phyloP scores from a whole-genome alignment of 2,113 vertebrate genomes.

The Empidonax traillii region DNA sequence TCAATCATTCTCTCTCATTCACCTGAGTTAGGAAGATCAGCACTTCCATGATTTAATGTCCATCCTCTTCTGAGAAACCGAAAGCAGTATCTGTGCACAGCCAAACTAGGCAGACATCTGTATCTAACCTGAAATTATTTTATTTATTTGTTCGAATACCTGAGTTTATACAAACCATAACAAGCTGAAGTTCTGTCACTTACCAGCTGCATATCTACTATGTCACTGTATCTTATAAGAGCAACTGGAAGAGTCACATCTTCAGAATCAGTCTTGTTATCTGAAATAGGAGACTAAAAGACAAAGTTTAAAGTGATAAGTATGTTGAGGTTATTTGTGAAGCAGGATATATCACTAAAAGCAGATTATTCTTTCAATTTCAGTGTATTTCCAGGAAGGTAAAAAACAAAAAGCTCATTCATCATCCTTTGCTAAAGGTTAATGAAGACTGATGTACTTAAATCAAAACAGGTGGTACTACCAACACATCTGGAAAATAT shows the following conservation, averaged over 20 bases:
- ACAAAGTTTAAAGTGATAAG: background rate
- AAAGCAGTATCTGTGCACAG: background rate
- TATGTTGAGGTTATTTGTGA: background rate
- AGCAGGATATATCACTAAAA: background rate
- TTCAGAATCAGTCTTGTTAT: constrained; percentile 79
- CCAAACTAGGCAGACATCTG: background rate
- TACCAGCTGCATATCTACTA: constrained; percentile 84
- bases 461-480: background rate
- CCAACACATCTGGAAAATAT: background rate
- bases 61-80: background rate
- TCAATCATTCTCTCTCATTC: background rate
- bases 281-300: constrained; percentile 76
- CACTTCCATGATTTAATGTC: background rate
- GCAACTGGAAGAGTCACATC: constrained; percentile 84
- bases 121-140: background rate
- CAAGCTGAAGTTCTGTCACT: background rate
- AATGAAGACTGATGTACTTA: background rate
- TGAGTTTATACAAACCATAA: background rate
- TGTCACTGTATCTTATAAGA: constrained; percentile 82
- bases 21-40: background rate
- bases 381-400: background rate
- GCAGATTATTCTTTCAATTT: background rate
- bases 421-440: background rate
- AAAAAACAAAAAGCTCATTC: background rate
- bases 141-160: background rate